Conservation (phyloP, 2,888 invertebrate genomes). For the Eupithecia dodoneata region DNA sequence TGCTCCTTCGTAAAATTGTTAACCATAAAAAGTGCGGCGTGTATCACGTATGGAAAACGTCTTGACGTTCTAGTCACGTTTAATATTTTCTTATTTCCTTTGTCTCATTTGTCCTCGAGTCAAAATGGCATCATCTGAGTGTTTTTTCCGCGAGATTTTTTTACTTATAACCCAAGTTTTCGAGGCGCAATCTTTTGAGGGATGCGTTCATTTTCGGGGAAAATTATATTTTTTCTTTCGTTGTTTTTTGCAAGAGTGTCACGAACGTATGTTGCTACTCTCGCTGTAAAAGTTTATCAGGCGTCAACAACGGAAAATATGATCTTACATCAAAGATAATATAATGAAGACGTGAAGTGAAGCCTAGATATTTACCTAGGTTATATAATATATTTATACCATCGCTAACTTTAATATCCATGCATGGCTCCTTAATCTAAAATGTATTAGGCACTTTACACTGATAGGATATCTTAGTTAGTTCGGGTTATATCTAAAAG, state of each 20-base stretch:
- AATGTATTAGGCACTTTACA: slow-evolving; percentile 1
- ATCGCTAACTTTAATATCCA: background rate
- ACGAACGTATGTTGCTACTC: slow-evolving; percentile 6
- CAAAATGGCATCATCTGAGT: slow-evolving; percentile 72
- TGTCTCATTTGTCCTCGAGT: slow-evolving; percentile 79
- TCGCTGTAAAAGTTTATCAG: no score
- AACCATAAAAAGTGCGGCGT: slow-evolving; percentile 49
- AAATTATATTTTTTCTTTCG: slow-evolving; percentile 27
- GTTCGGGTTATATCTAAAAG: slow-evolving; percentile 19
- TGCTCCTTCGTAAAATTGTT: slow-evolving; percentile 33
- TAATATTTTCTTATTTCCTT: slow-evolving; percentile 83
- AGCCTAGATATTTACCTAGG: background rate
- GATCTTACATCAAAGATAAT: background rate
- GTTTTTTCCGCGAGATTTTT: slow-evolving; percentile 61
- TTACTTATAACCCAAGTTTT: slow-evolving; percentile 50
- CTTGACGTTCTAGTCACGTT: slow-evolving; percentile 79
- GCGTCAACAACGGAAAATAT: background rate
- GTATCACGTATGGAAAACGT: slow-evolving; percentile 71
- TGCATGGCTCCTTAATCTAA: background rate
- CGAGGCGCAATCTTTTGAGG: slow-evolving; percentile 46
- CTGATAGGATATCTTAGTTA: slow-evolving; percentile 12
- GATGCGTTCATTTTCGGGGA: slow-evolving; percentile 39
- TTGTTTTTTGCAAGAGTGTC: slow-evolving; percentile 21
- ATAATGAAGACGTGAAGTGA: background rate
- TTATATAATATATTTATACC: background rate